These are phyloP conservation scores for Rhinella marina DNA, from an alignment of 2,797 vertebrate species.

Conservation along the genomic window DNA sequence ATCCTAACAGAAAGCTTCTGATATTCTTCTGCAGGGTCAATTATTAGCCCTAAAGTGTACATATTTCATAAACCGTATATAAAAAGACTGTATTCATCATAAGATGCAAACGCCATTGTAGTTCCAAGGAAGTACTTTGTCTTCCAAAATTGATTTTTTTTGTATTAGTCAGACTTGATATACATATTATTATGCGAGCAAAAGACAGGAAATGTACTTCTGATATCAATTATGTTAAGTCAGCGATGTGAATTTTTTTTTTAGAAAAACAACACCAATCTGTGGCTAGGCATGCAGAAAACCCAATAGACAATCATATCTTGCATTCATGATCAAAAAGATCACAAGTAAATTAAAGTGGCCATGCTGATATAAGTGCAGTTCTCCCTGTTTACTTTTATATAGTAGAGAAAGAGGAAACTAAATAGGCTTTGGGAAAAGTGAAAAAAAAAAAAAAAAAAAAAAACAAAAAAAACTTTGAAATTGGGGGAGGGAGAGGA, in stretches of 20 bases:
- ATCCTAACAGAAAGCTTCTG: background rate
- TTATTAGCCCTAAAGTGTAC: background rate
- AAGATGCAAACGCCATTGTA: background rate
- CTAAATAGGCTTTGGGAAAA: background rate
- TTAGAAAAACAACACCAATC: no score
- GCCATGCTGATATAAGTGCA: slow-evolving; percentile 20
- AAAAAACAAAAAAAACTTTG: no score
- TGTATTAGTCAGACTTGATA: background rate
- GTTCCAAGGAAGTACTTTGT: background rate
- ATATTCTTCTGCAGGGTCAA: background rate
- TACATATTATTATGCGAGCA: background rate
- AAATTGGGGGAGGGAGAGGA: background rate
- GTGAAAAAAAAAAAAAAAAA: no score
- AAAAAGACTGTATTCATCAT: background rate
- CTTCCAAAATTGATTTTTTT: background rate
- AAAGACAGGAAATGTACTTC: background rate
- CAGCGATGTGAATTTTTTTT: background rate
- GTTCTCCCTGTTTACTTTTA: background rate
- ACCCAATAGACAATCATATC: background rate
- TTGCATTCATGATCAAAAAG: background rate
- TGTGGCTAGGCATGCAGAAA: background rate
- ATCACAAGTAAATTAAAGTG: slow-evolving; percentile 1
- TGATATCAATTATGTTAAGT: background rate
- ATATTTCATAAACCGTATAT: background rate
- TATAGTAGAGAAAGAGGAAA: background rate